Evolutionary conservation across 1,140 invertebrate genomes (phyloP), one percentile per base, ranked within the genome.

Genomic region (Euura saliciscinereae): DNA sequence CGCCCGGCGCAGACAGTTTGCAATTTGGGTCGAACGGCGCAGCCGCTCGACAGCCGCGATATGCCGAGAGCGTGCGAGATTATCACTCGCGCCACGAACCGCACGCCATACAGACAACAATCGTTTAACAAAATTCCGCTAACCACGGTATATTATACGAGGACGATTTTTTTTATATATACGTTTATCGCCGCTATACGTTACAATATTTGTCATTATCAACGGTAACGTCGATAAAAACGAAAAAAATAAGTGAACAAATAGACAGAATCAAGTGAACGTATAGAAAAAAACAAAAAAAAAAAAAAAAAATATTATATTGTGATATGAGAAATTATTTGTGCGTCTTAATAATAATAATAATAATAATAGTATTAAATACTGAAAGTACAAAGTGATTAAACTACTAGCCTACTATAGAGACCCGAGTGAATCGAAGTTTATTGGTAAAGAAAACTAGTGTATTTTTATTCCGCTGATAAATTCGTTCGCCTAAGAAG

Each of bases 51-150:
- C 77, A 79, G 81, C 81, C 81, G 28, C 28, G 85, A 82, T 81
- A 86, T 82, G 80, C 79, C 83, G 79, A 79, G 84, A 28, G 79
- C 78, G 84, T 80, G 83, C 80, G 77, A 82, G 85, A 86, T 59
- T 83, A 28, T 86, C 85, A 87, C 84, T 88, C 85, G 86, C 83
- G 85, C 84, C 85, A 83, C 83, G 86, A 80, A 85, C 83, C 78
- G 86, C 85, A 86, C 81, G 85, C 81, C 82, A 86, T 83, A 86
- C 84, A 84, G 84, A 83, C 72, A 74, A 77, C 69, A 82, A 82
- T 78, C 83, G 80, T 80, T 28, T 76, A 78, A 82, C 79, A 74
- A 59, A 59, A 59, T 4, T 4, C 51, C 10, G 51, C 51, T 8
- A 59, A 0, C 51, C 2, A 59, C 51, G 51, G 51, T 59, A n/a